Evolutionary conservation across 1,140 invertebrate genomes (phyloP), one percentile per base, ranked within the genome.

Genomic region (Heliconius himera): DNA sequence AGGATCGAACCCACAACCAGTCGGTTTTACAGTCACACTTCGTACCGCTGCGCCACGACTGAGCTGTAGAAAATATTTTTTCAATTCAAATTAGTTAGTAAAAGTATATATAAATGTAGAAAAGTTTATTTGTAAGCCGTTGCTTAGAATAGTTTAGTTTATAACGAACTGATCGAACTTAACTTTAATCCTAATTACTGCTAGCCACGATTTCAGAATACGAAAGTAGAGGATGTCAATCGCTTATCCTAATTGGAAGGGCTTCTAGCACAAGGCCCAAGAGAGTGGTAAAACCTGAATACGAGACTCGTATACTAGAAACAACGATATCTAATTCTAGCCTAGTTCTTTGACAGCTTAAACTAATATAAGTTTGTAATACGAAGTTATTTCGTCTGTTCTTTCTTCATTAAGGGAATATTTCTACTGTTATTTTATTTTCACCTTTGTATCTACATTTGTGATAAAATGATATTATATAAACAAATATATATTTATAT

Each of bases 261-360:
- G 60, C 60, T 66, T 66, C 20, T 18, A 66, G 60, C 60, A 66
- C 60, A 22, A 66, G 11, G 11, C 60, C 60, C 60, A 66, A 66
- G 60, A 66, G 60, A 66, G 8, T 66, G 60, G 26, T 29, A 29
- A 66, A 26, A 66, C 26, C 13, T 26, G 60, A 26, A 29, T 66
- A 33, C 33, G 33, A 33, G 33, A 6, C 33, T 33, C 33, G 33
- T 33, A 1, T 66, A 29, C 13, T 66, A 22, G 60, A 26, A 66
- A 56, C 54, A 56, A 56, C n/a, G 8, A 56, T 56, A 56, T 29
- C 22, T 29, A 66, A 66, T 13, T 66, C 60, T 26, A 60, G 54
- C 26, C n/a, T 66, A 66, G 13, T 66, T 13, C 60, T 66, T 60
- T 66, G 60, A 66, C 26, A 22, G n/a, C n/a, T 22, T 66, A 29